Conservation (phyloP, 2,797 vertebrate species). For the Fringilla coelebs region DNA sequence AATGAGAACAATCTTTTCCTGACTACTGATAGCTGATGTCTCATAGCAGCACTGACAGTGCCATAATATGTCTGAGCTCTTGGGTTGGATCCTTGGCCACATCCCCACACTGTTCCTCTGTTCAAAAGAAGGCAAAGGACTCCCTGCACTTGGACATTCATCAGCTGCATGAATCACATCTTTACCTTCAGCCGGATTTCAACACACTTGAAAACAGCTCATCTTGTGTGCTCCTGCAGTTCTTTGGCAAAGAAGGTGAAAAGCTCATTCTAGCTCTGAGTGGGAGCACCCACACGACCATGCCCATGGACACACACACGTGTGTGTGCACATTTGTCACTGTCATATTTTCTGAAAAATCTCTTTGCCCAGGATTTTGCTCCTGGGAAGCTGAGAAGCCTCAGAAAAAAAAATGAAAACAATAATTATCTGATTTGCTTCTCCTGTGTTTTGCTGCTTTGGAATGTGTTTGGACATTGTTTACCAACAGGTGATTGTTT, state of each 20-base stretch:
- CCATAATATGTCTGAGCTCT: neutral
- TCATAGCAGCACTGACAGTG: neutral
- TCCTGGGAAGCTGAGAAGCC: neutral
- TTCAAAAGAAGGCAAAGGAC: neutral
- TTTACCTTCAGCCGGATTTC: neutral
- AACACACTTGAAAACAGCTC: neutral
- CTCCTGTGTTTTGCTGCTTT: neutral
- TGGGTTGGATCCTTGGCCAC: neutral
- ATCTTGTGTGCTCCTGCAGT: neutral
- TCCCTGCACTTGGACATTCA: neutral
- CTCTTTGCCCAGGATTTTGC: neutral
- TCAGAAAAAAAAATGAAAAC: neutral
- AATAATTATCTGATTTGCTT: neutral
- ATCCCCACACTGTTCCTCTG: neutral
- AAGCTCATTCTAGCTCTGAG: neutral
- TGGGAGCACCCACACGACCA: neutral
- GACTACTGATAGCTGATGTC: neutral
- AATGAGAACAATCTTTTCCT: constrained; percentile 3
- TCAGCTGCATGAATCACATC: neutral
- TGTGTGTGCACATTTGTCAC: accelerated
- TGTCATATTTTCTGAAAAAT: accelerated
- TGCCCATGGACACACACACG: accelerated
- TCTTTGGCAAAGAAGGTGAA: neutral
- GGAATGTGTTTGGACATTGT: neutral
- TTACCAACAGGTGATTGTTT: neutral